Evolutionary conservation across 2,113 vertebrate species (phyloP), one percentile per base, ranked within the genome.

Genomic region (Varanus komodoensis): DNA sequence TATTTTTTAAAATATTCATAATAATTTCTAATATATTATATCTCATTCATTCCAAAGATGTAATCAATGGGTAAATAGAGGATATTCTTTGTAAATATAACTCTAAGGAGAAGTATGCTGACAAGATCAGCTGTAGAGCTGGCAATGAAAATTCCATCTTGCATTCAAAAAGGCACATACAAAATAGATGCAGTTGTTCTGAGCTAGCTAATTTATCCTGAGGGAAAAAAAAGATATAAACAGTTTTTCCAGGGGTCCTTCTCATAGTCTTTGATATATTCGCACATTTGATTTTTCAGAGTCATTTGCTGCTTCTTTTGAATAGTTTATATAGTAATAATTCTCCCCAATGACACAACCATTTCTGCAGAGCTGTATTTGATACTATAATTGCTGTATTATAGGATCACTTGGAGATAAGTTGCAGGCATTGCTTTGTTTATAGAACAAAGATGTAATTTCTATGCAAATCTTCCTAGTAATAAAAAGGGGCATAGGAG

Each of bases 401-500:
- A 87, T 79, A 11, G 5, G 3, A 78, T 79, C 77, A 79, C 27
- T 19, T 12, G 75, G 50, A 78, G 86, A 67, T 79, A 68, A 79
- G 75, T 87, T 78, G 74, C 61, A 67, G 74, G 34, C 38, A 78
- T 44, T 64, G 73, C 54, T 87, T 23, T 74, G 12, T 34, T 77
- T 87, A 48, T 32, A 57, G 71, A 86, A 52, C 11, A 86, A 86
- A 32, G 57, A 68, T 79, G 25, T 87, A 64, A n/a, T 87, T 87
- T 87, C 57, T 79, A 67, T 87, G 75, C 48, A 87, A 78, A 78
- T 68, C 14, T 29, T 67, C 32, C 52, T 64, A 78, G 74, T 68
- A 79, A 79, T 78, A 78, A 87, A 77, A 61, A 15, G 38, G 4
- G 38, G 15, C 54, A 64, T 29, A 50, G 19, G 27, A 32, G n/a